Evolutionary conservation across 2,888 invertebrate species (phyloP).

Genomic region (Sussaba pulchella): DNA sequence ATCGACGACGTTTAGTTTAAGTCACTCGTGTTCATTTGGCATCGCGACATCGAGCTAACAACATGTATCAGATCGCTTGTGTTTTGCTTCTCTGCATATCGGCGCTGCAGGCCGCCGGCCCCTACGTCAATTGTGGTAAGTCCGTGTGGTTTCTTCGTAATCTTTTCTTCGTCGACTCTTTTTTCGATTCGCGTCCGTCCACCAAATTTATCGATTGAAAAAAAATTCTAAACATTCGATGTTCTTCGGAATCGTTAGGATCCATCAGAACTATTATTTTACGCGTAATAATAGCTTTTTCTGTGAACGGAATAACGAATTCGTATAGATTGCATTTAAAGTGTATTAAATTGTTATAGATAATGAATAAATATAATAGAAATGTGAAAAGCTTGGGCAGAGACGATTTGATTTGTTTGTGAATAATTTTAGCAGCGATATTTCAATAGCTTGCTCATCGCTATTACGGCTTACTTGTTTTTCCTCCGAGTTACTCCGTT

Average conservation of each 20-base stretch:
- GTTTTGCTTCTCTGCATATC: constrained; percentile 65
- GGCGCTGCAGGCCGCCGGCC: constrained; percentile 47
- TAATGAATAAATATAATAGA: no score
- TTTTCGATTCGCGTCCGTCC: constrained; percentile 31
- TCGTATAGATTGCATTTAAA: no score
- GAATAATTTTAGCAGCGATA: neutral
- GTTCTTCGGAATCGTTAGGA: no score
- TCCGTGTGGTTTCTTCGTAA: neutral
- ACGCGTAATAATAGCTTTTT: no score
- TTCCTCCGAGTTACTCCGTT: no score
- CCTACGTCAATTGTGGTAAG: constrained; percentile 71
- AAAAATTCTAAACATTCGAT: no score
- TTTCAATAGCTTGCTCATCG: neutral
- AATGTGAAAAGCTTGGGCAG: no score
- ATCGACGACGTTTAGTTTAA: neutral
- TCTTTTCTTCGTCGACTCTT: constrained; percentile 3
- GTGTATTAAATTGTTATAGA: no score
- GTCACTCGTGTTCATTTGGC: constrained; percentile 58
- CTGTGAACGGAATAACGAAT: no score
- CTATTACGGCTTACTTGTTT: neutral
- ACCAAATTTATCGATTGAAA: no score
- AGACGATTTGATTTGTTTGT: no score
- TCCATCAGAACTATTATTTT: no score
- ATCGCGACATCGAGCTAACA: constrained; percentile 64
- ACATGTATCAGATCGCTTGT: constrained; percentile 68